Conservation (phyloP, 2,113 vertebrate species). For the Mesoclemmys tuberculata region DNA sequence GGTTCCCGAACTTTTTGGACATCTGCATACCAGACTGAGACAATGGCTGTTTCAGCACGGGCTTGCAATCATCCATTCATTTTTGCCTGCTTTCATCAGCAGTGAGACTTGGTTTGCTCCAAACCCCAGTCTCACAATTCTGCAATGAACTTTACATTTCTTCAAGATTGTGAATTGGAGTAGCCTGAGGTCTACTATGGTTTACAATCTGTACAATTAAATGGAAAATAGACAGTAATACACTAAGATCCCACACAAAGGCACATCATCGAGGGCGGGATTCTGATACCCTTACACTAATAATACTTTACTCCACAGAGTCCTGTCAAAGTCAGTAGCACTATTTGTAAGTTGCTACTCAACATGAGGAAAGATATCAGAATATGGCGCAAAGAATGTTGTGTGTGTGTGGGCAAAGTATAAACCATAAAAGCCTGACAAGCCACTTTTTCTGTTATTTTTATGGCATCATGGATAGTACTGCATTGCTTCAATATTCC, state of each 20-base stretch:
- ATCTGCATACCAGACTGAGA: not conserved
- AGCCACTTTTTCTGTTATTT: not conserved
- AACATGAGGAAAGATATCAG: not conserved
- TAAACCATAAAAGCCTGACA: not conserved
- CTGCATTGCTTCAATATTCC: not conserved
- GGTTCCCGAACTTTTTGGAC: not conserved
- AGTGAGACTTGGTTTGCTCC: not conserved
- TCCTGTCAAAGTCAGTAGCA: not conserved
- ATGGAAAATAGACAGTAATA: slow-evolving; percentile 12
- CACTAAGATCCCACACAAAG: not conserved
- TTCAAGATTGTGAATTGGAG: not conserved
- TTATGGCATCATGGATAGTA: not conserved
- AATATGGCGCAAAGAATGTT: not conserved
- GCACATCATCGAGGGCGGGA: slow-evolving; percentile 2
- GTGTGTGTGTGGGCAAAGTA: not conserved
- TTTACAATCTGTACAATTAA: not conserved
- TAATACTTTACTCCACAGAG: slow-evolving; percentile 5
- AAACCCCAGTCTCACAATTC: not conserved
- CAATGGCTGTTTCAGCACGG: not conserved
- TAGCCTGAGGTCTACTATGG: not conserved
- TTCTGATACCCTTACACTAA: slow-evolving; percentile 8
- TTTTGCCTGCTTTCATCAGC: not conserved
- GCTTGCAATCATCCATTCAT: not conserved
- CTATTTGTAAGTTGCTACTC: not conserved
- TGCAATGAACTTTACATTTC: slow-evolving; percentile 5